phyloP scores from a whole-genome alignment of 2,888 invertebrate species.

The Homarus gammarus region DNA sequence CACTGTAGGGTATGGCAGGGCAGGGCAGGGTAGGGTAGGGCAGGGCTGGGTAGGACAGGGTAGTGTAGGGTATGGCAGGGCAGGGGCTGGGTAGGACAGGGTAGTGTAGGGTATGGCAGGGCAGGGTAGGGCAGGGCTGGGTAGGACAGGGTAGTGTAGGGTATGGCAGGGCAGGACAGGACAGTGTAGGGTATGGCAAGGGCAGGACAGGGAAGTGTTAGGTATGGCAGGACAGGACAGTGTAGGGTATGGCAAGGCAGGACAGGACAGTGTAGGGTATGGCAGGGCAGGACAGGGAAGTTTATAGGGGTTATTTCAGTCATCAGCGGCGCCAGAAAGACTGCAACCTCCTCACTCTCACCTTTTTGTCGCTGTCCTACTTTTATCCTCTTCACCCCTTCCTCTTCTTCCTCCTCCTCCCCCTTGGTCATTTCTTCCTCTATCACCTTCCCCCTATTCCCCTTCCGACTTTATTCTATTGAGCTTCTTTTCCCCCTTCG shows the following conservation, averaged over 20 bases:
- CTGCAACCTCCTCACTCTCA: neutral
- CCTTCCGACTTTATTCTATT: neutral
- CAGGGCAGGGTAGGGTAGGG: no score
- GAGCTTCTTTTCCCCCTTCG: neutral
- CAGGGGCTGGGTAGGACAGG: neutral
- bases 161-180: neutral
- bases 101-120: neutral
- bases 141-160: no score
- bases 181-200: no score
- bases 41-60: no score
- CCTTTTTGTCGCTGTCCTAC: neutral
- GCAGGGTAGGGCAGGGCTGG: no score
- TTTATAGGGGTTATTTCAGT: constrained; percentile 11
- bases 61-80: no score
- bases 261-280: no score
- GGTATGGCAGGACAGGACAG: no score
- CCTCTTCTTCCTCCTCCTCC: neutral
- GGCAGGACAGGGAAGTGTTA: no score
- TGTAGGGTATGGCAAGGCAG: no score
- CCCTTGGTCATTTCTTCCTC: neutral
- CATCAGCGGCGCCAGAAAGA: constrained; percentile 13
- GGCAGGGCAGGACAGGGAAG: neutral
- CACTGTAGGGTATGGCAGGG: no score
- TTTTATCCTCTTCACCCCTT: neutral
- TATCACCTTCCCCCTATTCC: neutral